A percentile compares a stretch with the other conserved stretches of the same genome.
Conservation (phyloP, 2,888 invertebrate genomes). For the Aporophyla nigra region DNA sequence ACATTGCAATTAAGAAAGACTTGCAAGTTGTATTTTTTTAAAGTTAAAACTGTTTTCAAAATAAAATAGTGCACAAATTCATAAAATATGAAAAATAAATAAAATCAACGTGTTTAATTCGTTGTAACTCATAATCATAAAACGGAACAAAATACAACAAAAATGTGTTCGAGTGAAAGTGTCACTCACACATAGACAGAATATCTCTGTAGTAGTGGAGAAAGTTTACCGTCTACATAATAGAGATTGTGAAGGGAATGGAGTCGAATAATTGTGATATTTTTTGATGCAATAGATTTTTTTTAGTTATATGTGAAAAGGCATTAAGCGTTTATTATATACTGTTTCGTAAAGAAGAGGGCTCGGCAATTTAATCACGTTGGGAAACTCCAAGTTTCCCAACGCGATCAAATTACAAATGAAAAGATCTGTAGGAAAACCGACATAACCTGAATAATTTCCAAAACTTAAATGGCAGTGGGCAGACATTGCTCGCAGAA, state of each 20-base stretch:
- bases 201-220: conserved; percentile 82
- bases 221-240: conserved; percentile 81
- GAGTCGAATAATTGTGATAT: conserved; percentile 66
- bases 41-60: not conserved
- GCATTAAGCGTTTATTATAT: too few species aligned
- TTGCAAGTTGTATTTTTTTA: not conserved
- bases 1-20: not conserved
- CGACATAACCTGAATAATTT: too few species aligned
- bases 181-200: conserved; percentile 77
- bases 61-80: not conserved
- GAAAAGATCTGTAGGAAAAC: too few species aligned
- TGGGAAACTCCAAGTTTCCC: too few species aligned
- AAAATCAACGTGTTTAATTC: conserved; percentile 17
- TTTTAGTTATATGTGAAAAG: too few species aligned
- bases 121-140: conserved; percentile 49
- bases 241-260: conserved; percentile 61
- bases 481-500: too few species aligned
- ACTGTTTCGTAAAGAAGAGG: too few species aligned
- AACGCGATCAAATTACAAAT: too few species aligned
- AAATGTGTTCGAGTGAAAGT: conserved; percentile 86
- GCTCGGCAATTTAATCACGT: too few species aligned
- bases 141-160: conserved; percentile 79
- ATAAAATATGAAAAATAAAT: conserved; percentile 21
- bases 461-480: too few species aligned
- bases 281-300: conserved; percentile 6